Conservation (phyloP, 2,888 invertebrate species). For the Mythimna vitellina region DNA sequence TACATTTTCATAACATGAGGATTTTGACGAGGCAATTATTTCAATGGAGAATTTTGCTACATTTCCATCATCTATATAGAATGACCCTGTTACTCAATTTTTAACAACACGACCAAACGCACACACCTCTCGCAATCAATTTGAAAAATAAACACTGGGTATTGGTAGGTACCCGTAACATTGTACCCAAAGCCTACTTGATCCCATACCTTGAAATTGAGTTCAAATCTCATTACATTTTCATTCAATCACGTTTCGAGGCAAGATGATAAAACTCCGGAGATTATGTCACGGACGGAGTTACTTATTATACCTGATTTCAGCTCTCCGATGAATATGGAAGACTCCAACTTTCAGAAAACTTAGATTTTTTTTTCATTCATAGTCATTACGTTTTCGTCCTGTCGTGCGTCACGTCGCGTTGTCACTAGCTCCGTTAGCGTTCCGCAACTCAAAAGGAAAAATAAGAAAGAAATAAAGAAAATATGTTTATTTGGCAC, state of each 20-base stretch:
- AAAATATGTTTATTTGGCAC: no score
- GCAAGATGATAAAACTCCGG: constrained; percentile 35
- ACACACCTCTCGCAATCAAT: not conserved
- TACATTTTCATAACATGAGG: no score
- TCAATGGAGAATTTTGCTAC: no score
- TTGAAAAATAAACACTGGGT: not conserved
- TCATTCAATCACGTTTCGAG: constrained; percentile 40
- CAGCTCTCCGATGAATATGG: constrained; percentile 13
- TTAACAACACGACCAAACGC: not conserved
- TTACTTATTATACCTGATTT: constrained; percentile 29
- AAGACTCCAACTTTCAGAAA: constrained; percentile 28
- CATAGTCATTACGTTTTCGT: not conserved
- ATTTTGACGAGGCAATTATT: no score
- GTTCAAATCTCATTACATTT: constrained; percentile 39
- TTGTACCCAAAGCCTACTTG: constrained; percentile 5
- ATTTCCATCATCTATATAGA: not conserved
- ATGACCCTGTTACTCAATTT: not conserved
- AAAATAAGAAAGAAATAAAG: no score
- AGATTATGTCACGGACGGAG: constrained; percentile 46
- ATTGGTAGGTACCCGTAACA: not conserved
- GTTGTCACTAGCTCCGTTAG: no score
- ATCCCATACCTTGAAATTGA: constrained; percentile 27
- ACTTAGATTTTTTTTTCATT: constrained; percentile 43
- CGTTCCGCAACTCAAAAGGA: no score
- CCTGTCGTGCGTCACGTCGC: no score